A percentile compares a stretch with the other conserved stretches of the same genome.
Conservation (phyloP, 2,888 invertebrate genomes). For the Pollenia angustigena region DNA sequence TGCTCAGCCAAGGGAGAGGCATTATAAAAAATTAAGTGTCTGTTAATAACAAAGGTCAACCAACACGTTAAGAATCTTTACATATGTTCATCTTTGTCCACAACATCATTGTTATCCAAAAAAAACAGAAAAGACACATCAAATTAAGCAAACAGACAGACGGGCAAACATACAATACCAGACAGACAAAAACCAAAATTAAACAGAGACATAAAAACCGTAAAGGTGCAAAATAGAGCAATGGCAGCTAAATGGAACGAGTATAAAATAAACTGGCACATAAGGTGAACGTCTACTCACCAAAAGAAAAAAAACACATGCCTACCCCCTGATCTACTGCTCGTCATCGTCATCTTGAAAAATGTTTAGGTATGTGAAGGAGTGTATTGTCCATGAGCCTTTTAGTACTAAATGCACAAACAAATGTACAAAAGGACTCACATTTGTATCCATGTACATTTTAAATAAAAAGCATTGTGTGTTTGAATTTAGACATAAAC, state of each 20-base stretch:
- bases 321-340: background rate
- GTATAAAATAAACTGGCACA: slow-evolving; percentile 54
- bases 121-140: slow-evolving; percentile 10
- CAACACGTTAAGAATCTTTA: slow-evolving; percentile 42
- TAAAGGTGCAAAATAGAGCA: slow-evolving; percentile 70
- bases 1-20: background rate
- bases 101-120: slow-evolving; percentile 42
- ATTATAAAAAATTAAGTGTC: slow-evolving; percentile 40
- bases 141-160: slow-evolving; percentile 17
- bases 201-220: slow-evolving; percentile 70
- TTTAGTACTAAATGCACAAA: slow-evolving; percentile 38
- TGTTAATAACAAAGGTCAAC: slow-evolving; percentile 54
- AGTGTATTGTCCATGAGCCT: slow-evolving; percentile 42
- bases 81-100: slow-evolving; percentile 54
- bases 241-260: slow-evolving; percentile 60
- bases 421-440: slow-evolving; percentile 6
- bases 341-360: background rate
- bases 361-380: background rate
- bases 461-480: slow-evolving; percentile 19
- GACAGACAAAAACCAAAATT: slow-evolving; percentile 53
- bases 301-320: slow-evolving; percentile 22
- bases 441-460: background rate
- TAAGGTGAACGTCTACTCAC: slow-evolving; percentile 21
- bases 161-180: background rate
- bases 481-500: slow-evolving; percentile 27